A percentile compares a stretch with the other conserved stretches of the same genome.
These are phyloP conservation scores for Caenorhabditis sulstoni DNA, from an alignment of 2,888 invertebrate genomes.

Conservation along the genomic window DNA sequence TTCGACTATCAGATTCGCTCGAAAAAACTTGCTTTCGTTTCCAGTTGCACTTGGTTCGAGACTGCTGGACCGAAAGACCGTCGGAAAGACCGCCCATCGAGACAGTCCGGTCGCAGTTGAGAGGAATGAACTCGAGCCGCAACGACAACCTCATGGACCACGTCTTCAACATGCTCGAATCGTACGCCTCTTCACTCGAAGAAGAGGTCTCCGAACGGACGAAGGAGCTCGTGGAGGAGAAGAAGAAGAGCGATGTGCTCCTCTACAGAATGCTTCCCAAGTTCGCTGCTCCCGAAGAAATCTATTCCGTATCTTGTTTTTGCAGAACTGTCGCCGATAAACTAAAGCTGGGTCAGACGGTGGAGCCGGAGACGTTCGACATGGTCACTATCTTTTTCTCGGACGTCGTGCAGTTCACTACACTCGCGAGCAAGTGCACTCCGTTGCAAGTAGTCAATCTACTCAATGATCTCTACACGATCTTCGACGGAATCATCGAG, in stretches of 20 bases:
- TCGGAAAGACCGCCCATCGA: constrained; percentile 69
- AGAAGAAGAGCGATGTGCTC: constrained; percentile 76
- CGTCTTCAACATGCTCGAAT: constrained; percentile 74
- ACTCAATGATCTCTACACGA: constrained; percentile 77
- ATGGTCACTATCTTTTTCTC: constrained; percentile 74
- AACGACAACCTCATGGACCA: constrained; percentile 76
- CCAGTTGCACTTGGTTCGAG: constrained; percentile 68
- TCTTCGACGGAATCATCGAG: constrained; percentile 77
- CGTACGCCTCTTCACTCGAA: constrained; percentile 71
- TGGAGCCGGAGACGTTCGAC: constrained; percentile 73
- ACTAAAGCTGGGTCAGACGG: constrained; percentile 73
- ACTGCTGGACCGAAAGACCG: constrained; percentile 74
- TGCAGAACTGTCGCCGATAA: constrained; percentile 74
- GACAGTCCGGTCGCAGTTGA: constrained; percentile 50
- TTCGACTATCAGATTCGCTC: too few species aligned
- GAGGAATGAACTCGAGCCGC: constrained; percentile 57
- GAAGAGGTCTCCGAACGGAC: constrained; percentile 68
- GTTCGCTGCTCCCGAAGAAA: constrained; percentile 17
- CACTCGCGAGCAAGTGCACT: constrained; percentile 69
- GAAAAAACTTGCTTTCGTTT: not conserved
- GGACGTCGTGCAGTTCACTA: constrained; percentile 72
- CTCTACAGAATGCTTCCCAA: constrained; percentile 76
- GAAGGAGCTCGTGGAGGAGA: constrained; percentile 74
- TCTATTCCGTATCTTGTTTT: too few species aligned
- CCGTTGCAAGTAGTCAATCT: constrained; percentile 74